These are phyloP conservation scores for Scomber japonicus DNA, from an alignment of 2,113 vertebrate genomes.

Conservation along the genomic window DNA sequence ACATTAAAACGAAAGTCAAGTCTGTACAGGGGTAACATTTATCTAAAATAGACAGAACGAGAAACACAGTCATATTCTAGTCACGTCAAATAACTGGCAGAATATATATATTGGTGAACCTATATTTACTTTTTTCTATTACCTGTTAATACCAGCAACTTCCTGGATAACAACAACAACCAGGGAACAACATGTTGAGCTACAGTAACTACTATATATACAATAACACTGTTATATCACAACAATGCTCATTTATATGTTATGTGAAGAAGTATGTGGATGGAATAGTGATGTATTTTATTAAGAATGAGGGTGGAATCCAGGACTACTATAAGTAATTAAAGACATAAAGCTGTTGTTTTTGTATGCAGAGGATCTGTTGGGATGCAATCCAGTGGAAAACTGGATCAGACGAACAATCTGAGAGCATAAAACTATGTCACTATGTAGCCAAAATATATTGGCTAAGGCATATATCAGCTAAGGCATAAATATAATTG, in stretches of 20 bases:
- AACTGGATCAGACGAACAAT: neutral
- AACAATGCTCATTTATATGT: neutral
- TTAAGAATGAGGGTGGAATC: neutral
- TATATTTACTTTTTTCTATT: too few relatives aligned
- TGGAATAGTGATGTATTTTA: neutral
- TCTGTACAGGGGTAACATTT: too few relatives aligned
- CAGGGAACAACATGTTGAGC: too few relatives aligned
- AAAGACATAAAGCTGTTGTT: constrained; percentile 1
- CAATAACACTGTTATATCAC: neutral
- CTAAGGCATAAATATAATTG: neutral
- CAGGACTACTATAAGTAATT: neutral
- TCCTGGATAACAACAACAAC: too few relatives aligned
- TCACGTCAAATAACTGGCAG: too few relatives aligned
- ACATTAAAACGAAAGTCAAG: neutral
- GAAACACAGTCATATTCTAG: too few relatives aligned
- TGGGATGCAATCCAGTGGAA: too few relatives aligned
- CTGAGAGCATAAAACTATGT: constrained; percentile 5
- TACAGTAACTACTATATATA: too few relatives aligned
- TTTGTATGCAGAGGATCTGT: neutral
- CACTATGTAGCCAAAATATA: neutral
- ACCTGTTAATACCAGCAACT: too few relatives aligned
- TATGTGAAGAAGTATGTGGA: neutral
- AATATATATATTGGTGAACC: too few relatives aligned
- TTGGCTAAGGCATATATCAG: neutral
- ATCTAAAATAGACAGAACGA: too few relatives aligned